Evolutionary conservation across 2,113 vertebrate species (phyloP), one percentile per base, ranked within the genome.

Genomic region (Willisornis vidua): DNA sequence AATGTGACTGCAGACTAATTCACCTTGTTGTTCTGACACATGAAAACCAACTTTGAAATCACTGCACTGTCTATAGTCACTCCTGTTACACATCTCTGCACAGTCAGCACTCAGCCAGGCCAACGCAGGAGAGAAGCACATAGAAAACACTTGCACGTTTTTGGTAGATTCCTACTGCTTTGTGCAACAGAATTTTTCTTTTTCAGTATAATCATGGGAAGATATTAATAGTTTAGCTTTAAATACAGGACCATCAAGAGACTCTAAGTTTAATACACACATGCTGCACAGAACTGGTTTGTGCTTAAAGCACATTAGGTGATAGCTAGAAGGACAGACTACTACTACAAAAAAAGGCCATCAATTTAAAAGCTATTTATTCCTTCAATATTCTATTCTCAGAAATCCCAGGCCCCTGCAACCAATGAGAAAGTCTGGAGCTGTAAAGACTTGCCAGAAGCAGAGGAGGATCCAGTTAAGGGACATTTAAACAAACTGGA

Each of bases 1-100:
- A 95, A 73, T 10, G 33, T 63, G 75, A 93, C 86, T 86, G 80
- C 88, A 93, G 59, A 81, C 51, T 93, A 92, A 93, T 77, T 68
- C 86, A 77, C 68, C 37, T 80, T 73, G 51, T 41, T 80, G 45
- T 59, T 90, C 86, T 92, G 88, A 93, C 83, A 94, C 71, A 74
- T 16, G 43, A 71, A 94, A 95, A 74, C 59, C 13, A 12, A 14
- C 79, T 80, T 82, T 45, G 90, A 94, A 94, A 93, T 59, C 5
- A 4, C 59, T 52, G 41, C 28, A 24, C 45, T 25, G 45, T 65
- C 62, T 87, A 49, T 45, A 75, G 16, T 85, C 61, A 48, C 65
- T 82, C 39, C 43, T 22, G 67, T 75, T 68, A 82, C 41, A 49
- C 29, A 82, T 33, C 51, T 71, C 41, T 54, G 75, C 3, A 1